Evolutionary conservation across 1,140 invertebrate species (phyloP).

Genomic region (Tribolium castaneum): DNA sequence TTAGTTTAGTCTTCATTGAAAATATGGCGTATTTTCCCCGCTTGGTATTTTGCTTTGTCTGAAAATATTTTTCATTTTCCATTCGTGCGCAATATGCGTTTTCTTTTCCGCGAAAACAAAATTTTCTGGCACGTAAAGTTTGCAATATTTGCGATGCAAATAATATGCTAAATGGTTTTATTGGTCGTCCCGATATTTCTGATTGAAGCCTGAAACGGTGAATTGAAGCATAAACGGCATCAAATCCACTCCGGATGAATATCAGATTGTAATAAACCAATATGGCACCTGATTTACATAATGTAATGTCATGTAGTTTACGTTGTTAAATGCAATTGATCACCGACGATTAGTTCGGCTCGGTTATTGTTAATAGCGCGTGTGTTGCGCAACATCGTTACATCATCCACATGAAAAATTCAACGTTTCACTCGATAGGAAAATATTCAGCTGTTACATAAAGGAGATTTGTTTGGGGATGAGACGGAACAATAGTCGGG

Average conservation of each 20-base stretch:
- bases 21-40: too few relatives aligned
- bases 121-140: too few relatives aligned
- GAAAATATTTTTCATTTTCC: too few relatives aligned
- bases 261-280: conserved; percentile 7
- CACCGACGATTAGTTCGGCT: not conserved
- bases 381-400: not conserved
- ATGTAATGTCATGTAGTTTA: conserved; percentile 20
- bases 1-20: too few relatives aligned
- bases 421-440: not conserved
- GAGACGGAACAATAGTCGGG: too few relatives aligned
- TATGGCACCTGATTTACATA: conserved; percentile 20
- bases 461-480: not conserved
- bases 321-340: conserved; percentile 12
- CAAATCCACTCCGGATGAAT: not conserved
- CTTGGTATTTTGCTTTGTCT: too few relatives aligned
- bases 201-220: conserved; percentile 2
- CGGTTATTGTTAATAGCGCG: conserved; percentile 2
- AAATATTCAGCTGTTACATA: not conserved
- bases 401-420: not conserved
- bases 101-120: too few relatives aligned
- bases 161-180: conserved; percentile 4
- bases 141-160: not conserved
- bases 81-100: too few relatives aligned
- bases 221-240: not conserved
- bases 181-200: not conserved